Conservation (phyloP, 2,888 invertebrate species). For the Pogonocherus hispidulus region DNA sequence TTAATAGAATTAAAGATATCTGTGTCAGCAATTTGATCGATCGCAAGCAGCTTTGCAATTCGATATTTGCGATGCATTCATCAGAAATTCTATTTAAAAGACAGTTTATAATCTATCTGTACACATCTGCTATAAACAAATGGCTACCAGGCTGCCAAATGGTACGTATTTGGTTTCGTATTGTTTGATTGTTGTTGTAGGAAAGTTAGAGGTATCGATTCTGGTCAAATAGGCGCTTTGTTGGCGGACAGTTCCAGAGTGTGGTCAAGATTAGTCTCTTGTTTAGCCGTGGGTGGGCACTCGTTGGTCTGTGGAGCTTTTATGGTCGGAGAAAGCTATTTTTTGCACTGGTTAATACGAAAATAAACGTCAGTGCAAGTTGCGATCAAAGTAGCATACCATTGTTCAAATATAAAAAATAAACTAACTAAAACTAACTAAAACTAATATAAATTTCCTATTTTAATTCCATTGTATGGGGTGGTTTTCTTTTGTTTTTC, state of each 20-base stretch:
- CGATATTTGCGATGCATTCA: conserved; percentile 51
- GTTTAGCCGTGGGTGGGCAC: background rate
- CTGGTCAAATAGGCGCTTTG: conserved; percentile 47
- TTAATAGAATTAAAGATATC: conserved; percentile 58
- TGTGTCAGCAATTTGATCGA: conserved; percentile 56
- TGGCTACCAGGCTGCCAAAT: conserved; percentile 50
- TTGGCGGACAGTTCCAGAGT: conserved; percentile 7
- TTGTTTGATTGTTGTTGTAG: conserved; percentile 45
- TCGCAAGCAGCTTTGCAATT: conserved; percentile 48
- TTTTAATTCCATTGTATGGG: too few relatives aligned
- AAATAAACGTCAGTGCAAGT: too few relatives aligned
- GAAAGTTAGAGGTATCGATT: conserved; percentile 30
- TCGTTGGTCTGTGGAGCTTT: background rate
- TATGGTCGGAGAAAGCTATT: too few relatives aligned
- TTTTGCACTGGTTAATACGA: too few relatives aligned
- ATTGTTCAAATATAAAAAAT: too few relatives aligned
- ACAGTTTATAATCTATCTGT: conserved; percentile 45
- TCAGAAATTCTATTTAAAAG: conserved; percentile 30
- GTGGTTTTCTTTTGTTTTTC: too few relatives aligned
- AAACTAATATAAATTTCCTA: too few relatives aligned
- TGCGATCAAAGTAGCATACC: too few relatives aligned
- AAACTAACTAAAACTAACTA: too few relatives aligned
- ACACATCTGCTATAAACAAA: conserved; percentile 53
- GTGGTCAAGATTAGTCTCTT: conserved; percentile 24
- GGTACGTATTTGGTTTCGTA: conserved; percentile 52